Evolutionary conservation across 2,888 invertebrate genomes (phyloP), one percentile per base, ranked within the genome.

Genomic region (Psylliodes chrysocephalus): DNA sequence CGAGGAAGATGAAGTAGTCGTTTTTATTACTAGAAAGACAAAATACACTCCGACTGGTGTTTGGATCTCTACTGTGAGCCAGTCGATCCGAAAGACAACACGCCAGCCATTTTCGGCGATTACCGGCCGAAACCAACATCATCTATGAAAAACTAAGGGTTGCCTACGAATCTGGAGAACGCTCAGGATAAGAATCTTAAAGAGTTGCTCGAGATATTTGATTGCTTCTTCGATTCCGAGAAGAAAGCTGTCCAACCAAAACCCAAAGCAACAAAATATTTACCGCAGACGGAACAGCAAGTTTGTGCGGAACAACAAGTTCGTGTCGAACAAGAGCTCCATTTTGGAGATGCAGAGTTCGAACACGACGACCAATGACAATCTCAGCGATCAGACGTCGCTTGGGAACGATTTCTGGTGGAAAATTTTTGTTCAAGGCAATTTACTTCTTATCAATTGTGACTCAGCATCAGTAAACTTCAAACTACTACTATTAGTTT

Each of bases 211-310:
- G 89, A 90, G 70, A 88, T 93, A 73, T 86, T 94, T 65, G 91
- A 92, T 81, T 90, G 90, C 77, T 91, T 90, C 81, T 94, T 92
- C 77, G 92, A 93, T 81, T 91, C 92, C 0, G 85, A 88, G 67
- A 90, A 90, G 79, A 87, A 87, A 71, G 84, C 87, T 2, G 84
- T 88, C 64, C 84, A 85, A 52, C 86, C 87, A 1, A 87, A 87
- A 75, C 82, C 67, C n/a, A 51, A 54, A 12, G 2, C 77, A 68
- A 40, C 46, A 49, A 17, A 49, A 18, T 59, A 69, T 60, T 8
- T 64, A 56, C 49, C 52, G 56, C 4, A 40, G 62, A 12, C 52
- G 69, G 40, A 60, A 63, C 25, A n/a, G n/a, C n/a, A 74, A 69
- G 49, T 73, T 73, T 8, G 64, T 66, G 25, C 49, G 63, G 4